Evolutionary conservation across 2,888 invertebrate genomes (phyloP), one percentile per base, ranked within the genome.

Genomic region (Coenonympha arcania): DNA sequence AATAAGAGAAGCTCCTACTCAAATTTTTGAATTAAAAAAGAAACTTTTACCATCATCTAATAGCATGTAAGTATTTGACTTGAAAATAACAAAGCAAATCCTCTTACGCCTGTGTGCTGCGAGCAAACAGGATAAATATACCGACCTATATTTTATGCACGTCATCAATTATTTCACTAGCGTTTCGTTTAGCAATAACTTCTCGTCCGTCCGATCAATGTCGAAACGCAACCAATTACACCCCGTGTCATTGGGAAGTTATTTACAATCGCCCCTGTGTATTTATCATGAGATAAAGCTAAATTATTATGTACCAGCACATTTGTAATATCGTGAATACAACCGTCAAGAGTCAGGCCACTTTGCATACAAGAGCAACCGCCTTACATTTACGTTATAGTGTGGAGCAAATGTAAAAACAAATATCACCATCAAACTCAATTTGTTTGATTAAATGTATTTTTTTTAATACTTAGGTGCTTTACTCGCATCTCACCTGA

Each of bases 141-240:
- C 13, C 39, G 39, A 39, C 39, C 39, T 39, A 39, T 39, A 39
- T 39, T 39, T 39, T 54, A 52, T 44, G 46, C 47, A 44, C 47
- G 42, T 45, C 53, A 37, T 47, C 48, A 39, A 59, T 58, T 64
- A 59, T 58, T 63, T 66, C 58, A 60, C 63, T 58, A 61, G 44
- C 57, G 65, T 59, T 65, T 64, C 61, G 62, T 66, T 59, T 64
- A 63, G 60, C 66, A 62, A 67, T 67, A 71, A 68, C 64, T 66
- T 62, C 59, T 50, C 51, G 45, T 37, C 48, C 54, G 58, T 65
- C 66, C 71, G 73, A 71, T 72, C 70, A 66, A 73, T 71, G 71
- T 70, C 62, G 69, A 69, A 66, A 68, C 69, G 64, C 69, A 69
- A 66, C 76, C 79, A 79, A 79, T 80, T 79, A 81, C 73, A 73